Percentiles rank a stretch among this genome's conserved stretches.
phyloP scores from a whole-genome alignment of 2,113 vertebrate genomes.

The Paedocypris sp. region DNA sequence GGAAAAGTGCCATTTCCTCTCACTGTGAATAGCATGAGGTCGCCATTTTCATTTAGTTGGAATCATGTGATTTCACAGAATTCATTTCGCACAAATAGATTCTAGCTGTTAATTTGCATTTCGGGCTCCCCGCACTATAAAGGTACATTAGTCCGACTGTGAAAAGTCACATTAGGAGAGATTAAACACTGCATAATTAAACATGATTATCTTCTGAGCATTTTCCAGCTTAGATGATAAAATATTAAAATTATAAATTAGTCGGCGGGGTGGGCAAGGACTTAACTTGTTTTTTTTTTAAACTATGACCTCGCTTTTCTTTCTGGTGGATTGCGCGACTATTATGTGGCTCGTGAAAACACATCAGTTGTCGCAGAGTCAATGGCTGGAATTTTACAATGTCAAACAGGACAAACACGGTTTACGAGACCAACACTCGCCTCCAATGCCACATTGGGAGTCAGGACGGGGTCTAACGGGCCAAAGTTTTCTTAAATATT shows the following conservation, averaged over 20 bases:
- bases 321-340: background rate
- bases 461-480: too few relatives aligned
- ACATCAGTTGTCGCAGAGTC: background rate
- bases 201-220: background rate
- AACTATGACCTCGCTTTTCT: too few relatives aligned
- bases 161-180: background rate
- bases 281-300: too few relatives aligned
- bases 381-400: too few relatives aligned
- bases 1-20: slow-evolving; percentile 1
- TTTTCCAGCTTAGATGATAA: background rate
- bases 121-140: background rate
- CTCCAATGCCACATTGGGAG: too few relatives aligned
- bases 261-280: too few relatives aligned
- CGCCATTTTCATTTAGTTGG: background rate
- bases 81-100: background rate
- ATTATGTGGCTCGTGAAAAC: background rate
- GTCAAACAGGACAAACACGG: too few relatives aligned
- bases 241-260: background rate
- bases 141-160: slow-evolving; percentile 1
- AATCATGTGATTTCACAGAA: background rate
- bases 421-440: too few relatives aligned
- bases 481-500: too few relatives aligned
- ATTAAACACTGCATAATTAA: too few relatives aligned
- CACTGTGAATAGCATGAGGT: slow-evolving; percentile 15
- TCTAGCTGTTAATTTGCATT: slow-evolving; percentile 6